Base-by-base conservation (phyloP, 2,113 vertebrate genomes). In the Sorex araneus region DNA sequence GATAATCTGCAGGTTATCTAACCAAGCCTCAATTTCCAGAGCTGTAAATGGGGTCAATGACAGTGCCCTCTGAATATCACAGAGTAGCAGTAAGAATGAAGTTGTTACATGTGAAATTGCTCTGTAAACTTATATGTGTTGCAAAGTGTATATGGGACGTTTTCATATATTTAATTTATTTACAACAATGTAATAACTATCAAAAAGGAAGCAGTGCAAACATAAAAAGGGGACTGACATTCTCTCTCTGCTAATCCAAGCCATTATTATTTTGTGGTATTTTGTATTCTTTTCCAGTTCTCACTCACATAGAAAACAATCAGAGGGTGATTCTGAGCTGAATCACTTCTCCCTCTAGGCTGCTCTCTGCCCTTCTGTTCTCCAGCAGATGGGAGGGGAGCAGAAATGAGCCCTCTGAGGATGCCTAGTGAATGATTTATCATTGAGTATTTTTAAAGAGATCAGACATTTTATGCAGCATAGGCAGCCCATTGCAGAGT, bases 301-400 rank as follows among this genome's bases (percentile, higher is more conserved):
- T 85, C 54, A 32, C 3, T 23, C 64, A 80, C 66, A 83, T 75
- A 64, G 76, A 27, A 92, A 73, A 47, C 64, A 81, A 81, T 64
- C 30, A 9, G 64, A 89, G 50, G 45, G 30, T 4, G 28, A 94
- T 77, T 47, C 45, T 81, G 15, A 71, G 83, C 82, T 50, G 75
- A 92, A 54, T 23, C 27, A 8, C 28, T 28, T 34, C 69, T 82
- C 75, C 79, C 82, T 80, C 32, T 25, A 57, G 91, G 75, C 78
- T 82, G 69, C 79, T 71, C 74, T 87, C 70, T 92, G 85, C 43
- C 74, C 85, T 93, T 88, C 88, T 93, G 79, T 88, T 40, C 79
- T 75, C 79, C 25, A 76, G 57, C 40, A 19, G 15, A 3, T 5
- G 11, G 86, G 30, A 70, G 7, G 47, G 27, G 28, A 60, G 50